Base-by-base conservation (phyloP, 1,140 invertebrate genomes). In the Formica selysi region DNA sequence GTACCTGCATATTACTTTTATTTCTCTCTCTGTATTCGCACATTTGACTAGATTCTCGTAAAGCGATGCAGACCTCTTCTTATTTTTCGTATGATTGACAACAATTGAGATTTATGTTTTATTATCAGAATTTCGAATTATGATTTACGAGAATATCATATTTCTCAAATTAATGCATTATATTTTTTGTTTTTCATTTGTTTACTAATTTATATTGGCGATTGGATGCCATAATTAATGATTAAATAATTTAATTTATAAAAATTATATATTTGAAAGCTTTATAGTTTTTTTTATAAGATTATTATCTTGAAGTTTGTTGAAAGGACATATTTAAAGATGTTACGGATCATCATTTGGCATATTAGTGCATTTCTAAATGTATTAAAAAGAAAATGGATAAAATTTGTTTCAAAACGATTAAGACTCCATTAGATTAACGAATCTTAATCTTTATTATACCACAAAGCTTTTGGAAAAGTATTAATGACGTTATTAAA, bases 211-310 rank as follows among this genome's bases (percentile, higher is more conserved):
- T 76, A 67, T 36, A 36, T 65, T 73, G 54, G 76, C 59, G 44
- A 22, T 59, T 74, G 36, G 51, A 81, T 70, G 51, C 61, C 48
- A 74, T 74, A 51, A 51, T 51, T 51, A 19, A 13, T 51, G 16
- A 51, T 54, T 16, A 67, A 76, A 51, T 81, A 80, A 88, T 89
- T 76, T 86, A 86, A 65, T 65, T 83, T 64, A 44, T 81, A 88
- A 57, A 78, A 68, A 41, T 81, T 74, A 90, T 59, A 90, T 59
- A 48, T 90, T 48, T 57, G 59, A 41, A 76, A 36, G 13, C 48
- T 51, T 84, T 54, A 62, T 44, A 68, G 48, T 19, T 51, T 51
- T 51, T 48, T 51, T 6, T 74, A 76, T 86, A 59, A 51, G 22
- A 54, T 70, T 71, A 86, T 85, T 86, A 38, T 74, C 1, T 10